A percentile compares a stretch with the other conserved stretches of the same genome.
phyloP scores from a whole-genome alignment of 2,888 invertebrate genomes.

The Chymomyza amoena region DNA sequence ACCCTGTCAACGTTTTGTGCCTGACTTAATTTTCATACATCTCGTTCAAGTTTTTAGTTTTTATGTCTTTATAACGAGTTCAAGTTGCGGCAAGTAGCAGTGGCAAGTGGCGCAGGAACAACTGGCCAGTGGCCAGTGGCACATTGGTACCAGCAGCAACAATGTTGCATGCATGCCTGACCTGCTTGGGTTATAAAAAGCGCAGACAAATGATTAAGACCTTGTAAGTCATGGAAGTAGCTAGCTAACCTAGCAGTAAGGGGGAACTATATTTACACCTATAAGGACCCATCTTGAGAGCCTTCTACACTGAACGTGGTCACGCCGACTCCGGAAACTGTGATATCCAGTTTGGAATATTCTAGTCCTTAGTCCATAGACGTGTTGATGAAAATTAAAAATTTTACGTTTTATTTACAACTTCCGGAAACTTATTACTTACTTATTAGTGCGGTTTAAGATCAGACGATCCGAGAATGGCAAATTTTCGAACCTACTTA shows the following conservation, averaged over 20 bases:
- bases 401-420: too few relatives aligned
- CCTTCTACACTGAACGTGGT: too few relatives aligned
- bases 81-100: not conserved
- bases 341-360: too few relatives aligned
- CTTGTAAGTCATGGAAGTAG: not conserved
- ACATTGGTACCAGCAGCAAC: conserved; percentile 29
- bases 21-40: conserved; percentile 13
- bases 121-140: not conserved
- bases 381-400: too few relatives aligned
- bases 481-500: too few relatives aligned
- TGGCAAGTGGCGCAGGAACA: not conserved
- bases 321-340: too few relatives aligned
- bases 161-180: conserved; percentile 24
- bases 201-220: not conserved
- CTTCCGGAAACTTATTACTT: too few relatives aligned
- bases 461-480: too few relatives aligned
- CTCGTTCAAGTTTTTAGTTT: not conserved
- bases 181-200: not conserved
- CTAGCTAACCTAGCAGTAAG: not conserved
- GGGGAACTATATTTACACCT: too few relatives aligned
- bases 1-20: conserved; percentile 2
- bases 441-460: too few relatives aligned
- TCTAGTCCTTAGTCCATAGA: too few relatives aligned
- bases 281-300: too few relatives aligned
- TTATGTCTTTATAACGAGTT: conserved; percentile 11